Conservation (phyloP, 2,888 invertebrate species). For the Phania funesta region DNA sequence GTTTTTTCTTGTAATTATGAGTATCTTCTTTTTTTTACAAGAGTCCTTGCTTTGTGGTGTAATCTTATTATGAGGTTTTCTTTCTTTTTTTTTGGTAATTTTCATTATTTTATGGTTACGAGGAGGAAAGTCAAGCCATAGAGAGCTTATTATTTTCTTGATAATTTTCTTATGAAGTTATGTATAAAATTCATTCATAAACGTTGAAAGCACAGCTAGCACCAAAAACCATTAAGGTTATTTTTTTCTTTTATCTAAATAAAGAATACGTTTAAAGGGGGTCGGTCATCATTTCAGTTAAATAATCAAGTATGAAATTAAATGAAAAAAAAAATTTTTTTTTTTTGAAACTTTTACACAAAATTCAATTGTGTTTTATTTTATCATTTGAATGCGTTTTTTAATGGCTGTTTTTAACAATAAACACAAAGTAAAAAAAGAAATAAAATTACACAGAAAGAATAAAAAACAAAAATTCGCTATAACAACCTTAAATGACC, state of each 20-base stretch:
- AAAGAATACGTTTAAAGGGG: slow-evolving; percentile 29
- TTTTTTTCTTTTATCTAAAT: slow-evolving; percentile 6
- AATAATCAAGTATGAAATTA: slow-evolving; percentile 21
- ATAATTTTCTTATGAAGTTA: slow-evolving; percentile 70
- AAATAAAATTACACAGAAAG: neutral
- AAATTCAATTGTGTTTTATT: slow-evolving; percentile 60
- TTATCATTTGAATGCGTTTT: slow-evolving; percentile 54
- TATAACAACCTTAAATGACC: slow-evolving; percentile 60
- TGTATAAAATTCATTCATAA: slow-evolving; percentile 63
- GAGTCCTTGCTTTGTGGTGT: slow-evolving; percentile 60
- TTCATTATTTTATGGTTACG: slow-evolving; percentile 42
- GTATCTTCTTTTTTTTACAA: slow-evolving; percentile 56
- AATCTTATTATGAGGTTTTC: slow-evolving; percentile 58
- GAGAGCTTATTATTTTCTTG: slow-evolving; percentile 69
- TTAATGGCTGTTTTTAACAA: slow-evolving; percentile 53
- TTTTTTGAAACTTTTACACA: slow-evolving; percentile 18
- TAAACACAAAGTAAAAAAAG: neutral
- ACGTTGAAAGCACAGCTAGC: slow-evolving; percentile 67
- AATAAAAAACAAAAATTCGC: slow-evolving; percentile 37
- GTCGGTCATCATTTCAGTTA: slow-evolving; percentile 6
- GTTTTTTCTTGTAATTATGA: slow-evolving; percentile 62
- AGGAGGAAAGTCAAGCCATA: slow-evolving; percentile 31
- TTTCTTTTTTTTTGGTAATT: slow-evolving; percentile 42
- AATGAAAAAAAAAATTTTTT: too few relatives aligned
- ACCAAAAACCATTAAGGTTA: slow-evolving; percentile 25